Evolutionary conservation across 2,797 vertebrate genomes (phyloP).

Genomic region (Graptemys geographica): DNA sequence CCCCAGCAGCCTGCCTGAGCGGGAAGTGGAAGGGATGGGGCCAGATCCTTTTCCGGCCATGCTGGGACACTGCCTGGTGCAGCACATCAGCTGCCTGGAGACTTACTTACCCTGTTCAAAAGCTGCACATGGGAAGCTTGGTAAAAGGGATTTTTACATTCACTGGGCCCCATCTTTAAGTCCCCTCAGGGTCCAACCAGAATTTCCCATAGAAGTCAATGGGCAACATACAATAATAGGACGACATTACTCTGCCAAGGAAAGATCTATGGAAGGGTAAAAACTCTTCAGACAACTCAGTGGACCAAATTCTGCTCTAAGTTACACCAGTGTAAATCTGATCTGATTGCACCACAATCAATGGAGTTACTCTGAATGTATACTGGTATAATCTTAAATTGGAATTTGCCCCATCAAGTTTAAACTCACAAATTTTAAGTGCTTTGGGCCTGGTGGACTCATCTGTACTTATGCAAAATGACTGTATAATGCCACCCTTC

Average conservation of each 20-base stretch:
- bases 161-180: conserved; percentile 4
- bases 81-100: neutral
- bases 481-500: neutral
- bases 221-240: neutral
- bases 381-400: neutral
- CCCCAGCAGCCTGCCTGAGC: no score
- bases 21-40: no score
- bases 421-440: conserved; percentile 30
- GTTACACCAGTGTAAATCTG: conserved; percentile 18
- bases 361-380: neutral
- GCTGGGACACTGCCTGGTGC: no score
- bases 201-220: neutral
- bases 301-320: conserved; percentile 42
- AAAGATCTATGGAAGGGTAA: neutral
- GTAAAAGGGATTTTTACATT: conserved; percentile 32
- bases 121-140: fast-evolving
- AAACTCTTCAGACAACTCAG: conserved; percentile 38
- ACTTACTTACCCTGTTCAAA: conserved; percentile 11
- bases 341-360: conserved; percentile 42
- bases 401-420: conserved; percentile 11
- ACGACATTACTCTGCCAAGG: conserved; percentile 30
- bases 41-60: no score
- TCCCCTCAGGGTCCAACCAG: neutral
- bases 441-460: conserved; percentile 3
- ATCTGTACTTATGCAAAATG: neutral